Evolutionary conservation across 2,797 vertebrate species (phyloP).

Genomic region (Momotus momota): DNA sequence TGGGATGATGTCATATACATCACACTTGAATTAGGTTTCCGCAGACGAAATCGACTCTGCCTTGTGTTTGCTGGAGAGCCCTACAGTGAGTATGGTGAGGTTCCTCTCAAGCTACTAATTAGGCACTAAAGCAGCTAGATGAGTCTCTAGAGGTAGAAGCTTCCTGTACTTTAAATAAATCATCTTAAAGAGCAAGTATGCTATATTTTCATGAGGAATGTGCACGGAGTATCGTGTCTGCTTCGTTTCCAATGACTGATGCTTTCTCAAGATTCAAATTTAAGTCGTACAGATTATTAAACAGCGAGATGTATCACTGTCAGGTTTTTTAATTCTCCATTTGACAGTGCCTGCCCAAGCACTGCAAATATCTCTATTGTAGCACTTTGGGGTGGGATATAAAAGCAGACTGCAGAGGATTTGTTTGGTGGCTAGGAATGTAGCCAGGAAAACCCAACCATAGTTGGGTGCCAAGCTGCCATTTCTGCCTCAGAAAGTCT

Average conservation of each 20-base stretch:
- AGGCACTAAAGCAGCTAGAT: constrained; percentile 31
- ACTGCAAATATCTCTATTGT: background rate
- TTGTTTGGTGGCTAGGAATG: background rate
- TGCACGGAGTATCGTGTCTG: background rate
- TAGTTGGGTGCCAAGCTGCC: background rate
- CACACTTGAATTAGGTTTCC: background rate
- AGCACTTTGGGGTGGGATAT: background rate
- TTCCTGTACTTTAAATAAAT: constrained; percentile 35
- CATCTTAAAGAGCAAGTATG: background rate
- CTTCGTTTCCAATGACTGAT: constrained; percentile 5
- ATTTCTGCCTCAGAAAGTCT: constrained; percentile 26
- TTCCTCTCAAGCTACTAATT: constrained; percentile 29
- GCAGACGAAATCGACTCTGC: background rate
- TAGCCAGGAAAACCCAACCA: constrained; percentile 1
- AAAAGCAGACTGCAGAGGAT: background rate
- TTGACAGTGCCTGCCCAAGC: background rate
- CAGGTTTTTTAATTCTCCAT: constrained; percentile 13
- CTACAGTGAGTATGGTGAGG: background rate
- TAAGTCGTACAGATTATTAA: constrained; percentile 26
- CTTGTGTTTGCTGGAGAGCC: constrained; percentile 3
- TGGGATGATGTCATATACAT: background rate
- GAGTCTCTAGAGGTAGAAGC: background rate
- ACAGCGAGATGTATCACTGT: background rate
- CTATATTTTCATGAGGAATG: background rate
- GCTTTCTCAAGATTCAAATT: constrained; percentile 4